Evolutionary conservation across 2,888 invertebrate genomes (phyloP).

Genomic region (Oeneis ivallda): DNA sequence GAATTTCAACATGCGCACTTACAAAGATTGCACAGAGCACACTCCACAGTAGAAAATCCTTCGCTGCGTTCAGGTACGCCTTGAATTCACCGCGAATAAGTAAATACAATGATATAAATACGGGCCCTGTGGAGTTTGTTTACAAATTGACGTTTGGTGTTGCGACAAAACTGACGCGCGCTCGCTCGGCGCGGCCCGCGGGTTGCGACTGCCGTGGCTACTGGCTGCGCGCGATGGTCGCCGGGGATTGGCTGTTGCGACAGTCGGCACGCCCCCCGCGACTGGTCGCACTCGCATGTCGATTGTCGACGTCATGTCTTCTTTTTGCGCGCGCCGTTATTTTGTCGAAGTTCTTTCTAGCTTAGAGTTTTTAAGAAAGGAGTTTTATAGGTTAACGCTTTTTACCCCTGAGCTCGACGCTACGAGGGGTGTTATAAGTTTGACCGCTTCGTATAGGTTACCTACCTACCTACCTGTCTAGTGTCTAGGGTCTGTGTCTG

Average conservation of each 20-base stretch:
- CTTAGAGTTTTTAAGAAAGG: not conserved
- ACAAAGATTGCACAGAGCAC: too few species aligned
- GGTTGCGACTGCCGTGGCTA: constrained; percentile 44
- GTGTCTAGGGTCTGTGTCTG: too few species aligned
- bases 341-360: not conserved
- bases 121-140: not conserved
- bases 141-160: constrained; percentile 14
- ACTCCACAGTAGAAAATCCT: too few species aligned
- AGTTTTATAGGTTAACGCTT: too few species aligned
- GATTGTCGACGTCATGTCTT: constrained; percentile 55
- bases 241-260: constrained; percentile 28
- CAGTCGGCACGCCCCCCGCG: constrained; percentile 52
- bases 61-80: not conserved
- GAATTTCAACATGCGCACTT: not conserved
- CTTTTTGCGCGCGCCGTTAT: constrained; percentile 40
- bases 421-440: too few species aligned
- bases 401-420: too few species aligned
- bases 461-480: too few species aligned
- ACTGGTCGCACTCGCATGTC: constrained; percentile 50
- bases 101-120: not conserved
- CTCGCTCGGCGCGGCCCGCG: constrained; percentile 30
- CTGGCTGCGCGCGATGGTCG: constrained; percentile 36
- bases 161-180: constrained; percentile 39
- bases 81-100: not conserved
- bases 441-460: too few species aligned